Percentiles rank a stretch among this genome's conserved stretches.
These are phyloP conservation scores for Drosophila kambysellisi DNA, from an alignment of 2,888 invertebrate genomes.

Conservation along the genomic window DNA sequence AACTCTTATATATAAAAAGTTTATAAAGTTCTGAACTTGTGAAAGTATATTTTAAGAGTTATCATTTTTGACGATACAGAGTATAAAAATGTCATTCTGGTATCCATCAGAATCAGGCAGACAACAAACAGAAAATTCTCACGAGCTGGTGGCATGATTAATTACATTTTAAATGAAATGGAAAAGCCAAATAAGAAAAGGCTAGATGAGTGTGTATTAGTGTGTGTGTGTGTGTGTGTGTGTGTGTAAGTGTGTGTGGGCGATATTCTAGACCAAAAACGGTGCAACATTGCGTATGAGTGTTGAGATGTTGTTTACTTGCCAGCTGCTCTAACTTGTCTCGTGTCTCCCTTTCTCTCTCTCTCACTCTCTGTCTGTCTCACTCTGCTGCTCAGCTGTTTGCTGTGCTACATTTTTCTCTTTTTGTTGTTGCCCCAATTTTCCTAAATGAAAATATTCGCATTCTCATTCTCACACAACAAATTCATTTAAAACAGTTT, in stretches of 20 bases:
- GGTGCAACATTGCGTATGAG: conserved; percentile 68
- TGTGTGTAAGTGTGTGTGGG: conserved; percentile 52
- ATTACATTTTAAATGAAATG: conserved; percentile 59
- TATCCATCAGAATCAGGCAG: conserved; percentile 52
- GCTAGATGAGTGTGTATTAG: not conserved
- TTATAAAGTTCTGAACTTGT: too few relatives aligned
- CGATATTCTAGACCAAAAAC: conserved; percentile 24
- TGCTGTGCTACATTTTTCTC: conserved; percentile 64
- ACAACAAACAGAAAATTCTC: conserved; percentile 45
- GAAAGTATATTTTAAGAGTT: not conserved
- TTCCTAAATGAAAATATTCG: conserved; percentile 32
- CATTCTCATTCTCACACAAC: conserved; percentile 22
- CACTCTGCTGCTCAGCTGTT: conserved; percentile 61
- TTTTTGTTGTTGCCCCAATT: conserved; percentile 43
- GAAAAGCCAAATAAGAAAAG: conserved; percentile 20
- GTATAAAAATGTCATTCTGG: conserved; percentile 16
- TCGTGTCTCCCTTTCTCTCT: not conserved
- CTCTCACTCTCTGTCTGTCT: not conserved
- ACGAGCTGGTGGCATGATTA: conserved; percentile 51
- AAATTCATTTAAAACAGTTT: conserved; percentile 46
- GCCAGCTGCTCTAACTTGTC: conserved; percentile 37
- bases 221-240: conserved; percentile 23
- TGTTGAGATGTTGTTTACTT: conserved; percentile 55
- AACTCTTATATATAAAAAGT: too few relatives aligned
- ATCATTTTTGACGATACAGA: not conserved